Percentiles rank a stretch among this genome's conserved stretches.
Conservation (phyloP, 2,888 invertebrate genomes). For the Odontomyia ornata region DNA sequence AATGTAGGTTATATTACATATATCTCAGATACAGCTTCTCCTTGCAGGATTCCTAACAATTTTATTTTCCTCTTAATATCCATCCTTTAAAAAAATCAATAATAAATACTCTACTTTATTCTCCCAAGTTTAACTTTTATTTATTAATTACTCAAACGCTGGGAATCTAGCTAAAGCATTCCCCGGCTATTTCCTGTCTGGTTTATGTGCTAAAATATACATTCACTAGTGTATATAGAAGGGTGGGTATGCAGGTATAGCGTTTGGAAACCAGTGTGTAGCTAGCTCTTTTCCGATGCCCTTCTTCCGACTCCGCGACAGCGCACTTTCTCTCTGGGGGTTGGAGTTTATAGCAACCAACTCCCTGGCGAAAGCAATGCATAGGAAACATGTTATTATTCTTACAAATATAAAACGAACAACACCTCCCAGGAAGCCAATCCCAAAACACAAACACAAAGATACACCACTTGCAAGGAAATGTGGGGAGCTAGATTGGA, state of each 20-base stretch:
- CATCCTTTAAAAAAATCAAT: constrained; percentile 14
- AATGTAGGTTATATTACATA: no score
- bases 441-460: constrained; percentile 21
- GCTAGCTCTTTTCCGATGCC: neutral
- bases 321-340: neutral
- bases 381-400: neutral
- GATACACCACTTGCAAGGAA: neutral
- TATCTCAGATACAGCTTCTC: no score
- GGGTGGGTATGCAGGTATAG: neutral
- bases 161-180: neutral
- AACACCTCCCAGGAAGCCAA: constrained; percentile 33
- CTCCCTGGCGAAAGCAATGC: neutral
- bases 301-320: neutral
- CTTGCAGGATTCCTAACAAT: no score
- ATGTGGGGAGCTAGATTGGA: neutral
- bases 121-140: constrained; percentile 25
- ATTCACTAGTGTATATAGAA: neutral
- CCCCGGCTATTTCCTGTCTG: neutral
- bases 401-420: constrained; percentile 9
- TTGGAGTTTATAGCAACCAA: constrained; percentile 21
- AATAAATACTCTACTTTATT: constrained; percentile 18
- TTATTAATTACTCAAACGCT: constrained; percentile 31
- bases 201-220: neutral
- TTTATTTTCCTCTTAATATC: no score
- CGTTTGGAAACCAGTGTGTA: neutral